Evolutionary conservation across 2,797 vertebrate species (phyloP).

Genomic region (Huso huso): DNA sequence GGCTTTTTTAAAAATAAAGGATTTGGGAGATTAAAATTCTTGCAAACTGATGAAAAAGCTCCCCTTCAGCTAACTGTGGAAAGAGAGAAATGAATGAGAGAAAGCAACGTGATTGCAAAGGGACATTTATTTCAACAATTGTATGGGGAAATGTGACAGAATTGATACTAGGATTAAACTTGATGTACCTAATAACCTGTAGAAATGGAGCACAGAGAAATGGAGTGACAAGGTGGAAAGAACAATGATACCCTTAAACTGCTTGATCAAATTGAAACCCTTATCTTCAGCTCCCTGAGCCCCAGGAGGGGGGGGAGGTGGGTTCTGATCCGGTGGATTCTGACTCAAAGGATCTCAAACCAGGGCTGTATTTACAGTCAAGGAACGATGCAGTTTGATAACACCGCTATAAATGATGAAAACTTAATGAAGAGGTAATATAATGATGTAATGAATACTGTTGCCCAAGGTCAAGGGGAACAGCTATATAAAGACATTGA

Average conservation of each 20-base stretch:
- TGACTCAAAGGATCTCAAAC: background rate
- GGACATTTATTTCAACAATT: no score
- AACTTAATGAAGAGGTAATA: slow-evolving; percentile 80
- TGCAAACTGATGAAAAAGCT: no score
- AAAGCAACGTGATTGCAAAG: no score
- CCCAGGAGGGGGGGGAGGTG: slow-evolving; percentile 4
- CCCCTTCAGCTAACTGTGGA: no score
- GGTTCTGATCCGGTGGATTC: background rate
- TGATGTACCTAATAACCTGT: background rate
- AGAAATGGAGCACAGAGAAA: background rate
- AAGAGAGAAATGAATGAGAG: no score
- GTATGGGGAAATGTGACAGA: background rate
- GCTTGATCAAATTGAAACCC: slow-evolving; percentile 21
- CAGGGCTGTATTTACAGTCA: slow-evolving; percentile 34
- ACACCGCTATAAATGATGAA: slow-evolving; percentile 68
- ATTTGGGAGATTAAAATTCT: no score
- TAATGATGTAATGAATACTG: slow-evolving; percentile 80
- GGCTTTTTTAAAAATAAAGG: no score
- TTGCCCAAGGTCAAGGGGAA: slow-evolving; percentile 61
- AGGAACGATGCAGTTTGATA: slow-evolving; percentile 49
- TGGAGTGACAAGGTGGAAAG: background rate
- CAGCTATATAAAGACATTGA: slow-evolving; percentile 20
- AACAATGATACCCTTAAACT: background rate
- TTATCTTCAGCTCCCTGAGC: slow-evolving; percentile 26
- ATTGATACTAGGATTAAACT: background rate